Conservation (phyloP, 1,140 invertebrate genomes). For the Diachasma alloeum region DNA sequence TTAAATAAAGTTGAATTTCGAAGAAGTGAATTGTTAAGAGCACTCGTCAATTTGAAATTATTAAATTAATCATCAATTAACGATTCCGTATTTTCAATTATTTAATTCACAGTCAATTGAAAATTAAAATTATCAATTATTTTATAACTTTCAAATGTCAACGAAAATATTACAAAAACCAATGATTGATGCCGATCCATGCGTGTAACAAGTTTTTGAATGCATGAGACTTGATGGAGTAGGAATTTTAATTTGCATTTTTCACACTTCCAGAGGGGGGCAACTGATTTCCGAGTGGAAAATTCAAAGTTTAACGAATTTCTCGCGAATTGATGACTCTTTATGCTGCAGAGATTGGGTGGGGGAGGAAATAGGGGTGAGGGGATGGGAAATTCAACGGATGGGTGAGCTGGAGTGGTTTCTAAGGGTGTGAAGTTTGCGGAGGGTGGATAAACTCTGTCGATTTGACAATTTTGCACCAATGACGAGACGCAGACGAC, state of each 20-base stretch:
- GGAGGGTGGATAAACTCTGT: slow-evolving; percentile 26
- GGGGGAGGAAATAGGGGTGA: background rate
- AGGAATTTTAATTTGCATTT: background rate
- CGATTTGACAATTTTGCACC: slow-evolving; percentile 62
- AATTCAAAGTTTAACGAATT: slow-evolving; percentile 2
- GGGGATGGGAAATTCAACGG: background rate
- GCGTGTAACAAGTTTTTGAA: background rate
- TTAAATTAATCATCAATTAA: too few relatives aligned
- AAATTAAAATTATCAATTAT: too few relatives aligned
- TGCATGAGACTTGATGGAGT: background rate
- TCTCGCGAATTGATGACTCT: background rate
- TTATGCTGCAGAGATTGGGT: background rate
- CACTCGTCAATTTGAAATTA: too few relatives aligned
- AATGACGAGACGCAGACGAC: slow-evolving; percentile 55
- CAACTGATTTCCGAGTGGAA: background rate
- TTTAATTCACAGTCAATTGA: too few relatives aligned
- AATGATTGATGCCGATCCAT: too few relatives aligned
- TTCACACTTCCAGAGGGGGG: background rate
- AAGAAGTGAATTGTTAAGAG: too few relatives aligned
- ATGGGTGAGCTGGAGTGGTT: background rate
- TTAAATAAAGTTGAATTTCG: too few relatives aligned
- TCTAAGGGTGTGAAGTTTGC: background rate
- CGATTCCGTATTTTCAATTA: too few relatives aligned
- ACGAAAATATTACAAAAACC: too few relatives aligned
- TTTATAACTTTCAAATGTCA: too few relatives aligned